A percentile compares a stretch with the other conserved stretches of the same genome.
Conservation (phyloP, 2,888 invertebrate genomes). For the Sminthurides aquaticus region DNA sequence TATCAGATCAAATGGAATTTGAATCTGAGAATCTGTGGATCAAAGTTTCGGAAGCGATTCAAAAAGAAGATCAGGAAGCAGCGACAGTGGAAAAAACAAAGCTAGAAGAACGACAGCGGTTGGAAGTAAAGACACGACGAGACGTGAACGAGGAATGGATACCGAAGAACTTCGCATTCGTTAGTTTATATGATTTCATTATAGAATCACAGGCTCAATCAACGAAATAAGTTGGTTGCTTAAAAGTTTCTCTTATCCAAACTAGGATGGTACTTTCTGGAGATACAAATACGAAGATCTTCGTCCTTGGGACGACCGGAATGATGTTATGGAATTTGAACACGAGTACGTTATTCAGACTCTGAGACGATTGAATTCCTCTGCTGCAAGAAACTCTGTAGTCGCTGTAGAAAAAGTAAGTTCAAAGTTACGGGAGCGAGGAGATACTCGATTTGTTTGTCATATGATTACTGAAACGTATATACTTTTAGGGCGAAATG, state of each 20-base stretch:
- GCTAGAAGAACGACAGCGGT: constrained; percentile 78
- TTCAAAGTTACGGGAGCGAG: constrained; percentile 40
- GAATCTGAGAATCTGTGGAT: constrained; percentile 86
- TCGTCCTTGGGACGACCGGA: constrained; percentile 79
- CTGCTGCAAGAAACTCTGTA: constrained; percentile 63
- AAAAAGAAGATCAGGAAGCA: constrained; percentile 70
- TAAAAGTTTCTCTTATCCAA: too few relatives aligned
- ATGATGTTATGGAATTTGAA: constrained; percentile 81
- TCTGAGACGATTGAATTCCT: constrained; percentile 65
- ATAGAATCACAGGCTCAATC: background rate
- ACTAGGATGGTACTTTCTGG: constrained; percentile 52
- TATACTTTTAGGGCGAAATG: constrained; percentile 10
- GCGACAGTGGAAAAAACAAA: constrained; percentile 88
- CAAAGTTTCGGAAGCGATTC: constrained; percentile 76
- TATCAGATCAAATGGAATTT: constrained; percentile 67
- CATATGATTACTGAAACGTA: background rate
- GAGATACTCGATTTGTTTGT: too few relatives aligned
- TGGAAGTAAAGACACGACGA: constrained; percentile 62
- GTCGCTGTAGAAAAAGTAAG: constrained; percentile 54
- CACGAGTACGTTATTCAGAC: constrained; percentile 70
- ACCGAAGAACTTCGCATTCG: constrained; percentile 65
- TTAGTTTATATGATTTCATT: constrained; percentile 41
- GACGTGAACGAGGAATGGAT: constrained; percentile 61
- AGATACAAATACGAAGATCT: constrained; percentile 69
- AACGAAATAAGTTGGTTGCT: background rate